These are phyloP conservation scores for Meriones unguiculatus DNA, from an alignment of 2,113 vertebrate species.

Conservation along the genomic window DNA sequence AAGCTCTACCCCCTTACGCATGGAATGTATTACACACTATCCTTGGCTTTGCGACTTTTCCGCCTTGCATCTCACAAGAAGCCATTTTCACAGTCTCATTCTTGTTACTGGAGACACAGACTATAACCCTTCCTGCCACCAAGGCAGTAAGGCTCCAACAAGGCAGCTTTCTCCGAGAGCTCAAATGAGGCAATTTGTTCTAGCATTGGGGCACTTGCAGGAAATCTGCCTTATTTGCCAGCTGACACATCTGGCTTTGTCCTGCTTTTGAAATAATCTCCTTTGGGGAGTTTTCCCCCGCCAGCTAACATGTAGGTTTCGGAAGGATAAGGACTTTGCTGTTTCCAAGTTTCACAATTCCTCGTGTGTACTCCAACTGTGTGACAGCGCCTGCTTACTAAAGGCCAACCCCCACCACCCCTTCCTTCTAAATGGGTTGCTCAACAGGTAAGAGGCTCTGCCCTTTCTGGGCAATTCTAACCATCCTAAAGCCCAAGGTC, in stretches of 20 bases:
- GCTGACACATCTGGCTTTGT: neutral
- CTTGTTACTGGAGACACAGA: neutral
- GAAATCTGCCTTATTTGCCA: neutral
- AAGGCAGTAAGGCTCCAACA: neutral
- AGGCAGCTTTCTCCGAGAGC: neutral
- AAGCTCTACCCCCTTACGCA: neutral
- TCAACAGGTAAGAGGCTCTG: neutral
- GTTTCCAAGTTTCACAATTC: neutral
- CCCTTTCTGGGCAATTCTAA: neutral
- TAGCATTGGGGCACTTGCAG: neutral
- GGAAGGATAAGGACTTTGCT: neutral
- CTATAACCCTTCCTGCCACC: neutral
- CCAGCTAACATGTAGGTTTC: neutral
- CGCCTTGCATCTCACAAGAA: neutral
- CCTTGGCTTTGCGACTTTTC: neutral
- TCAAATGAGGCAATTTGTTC: neutral
- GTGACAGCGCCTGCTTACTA: neutral
- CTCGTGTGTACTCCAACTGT: neutral
- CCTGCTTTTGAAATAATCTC: constrained; percentile 32
- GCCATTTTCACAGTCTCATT: neutral
- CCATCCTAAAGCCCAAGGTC: neutral
- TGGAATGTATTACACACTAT: neutral
- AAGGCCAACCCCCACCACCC: neutral
- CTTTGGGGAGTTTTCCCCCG: neutral
- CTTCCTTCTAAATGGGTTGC: neutral